Base-by-base conservation (phyloP, 2,888 invertebrate species). In the Eupithecia exiguata region DNA sequence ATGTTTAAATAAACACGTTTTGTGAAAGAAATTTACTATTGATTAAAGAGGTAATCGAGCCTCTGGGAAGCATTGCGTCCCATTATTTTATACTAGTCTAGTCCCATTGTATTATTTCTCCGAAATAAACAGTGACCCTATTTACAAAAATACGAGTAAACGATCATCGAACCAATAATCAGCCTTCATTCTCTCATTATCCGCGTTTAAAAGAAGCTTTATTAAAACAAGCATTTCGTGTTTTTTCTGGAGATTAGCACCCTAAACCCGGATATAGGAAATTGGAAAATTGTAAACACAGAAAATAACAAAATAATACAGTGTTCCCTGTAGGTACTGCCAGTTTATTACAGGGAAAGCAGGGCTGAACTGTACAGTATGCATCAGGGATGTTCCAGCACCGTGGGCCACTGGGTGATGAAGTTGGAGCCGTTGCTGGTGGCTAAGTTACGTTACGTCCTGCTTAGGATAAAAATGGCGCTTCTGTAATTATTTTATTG, bases 231-330 rank as follows among this genome's bases (percentile, higher is more conserved):
- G 80, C 78, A 72, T 80, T 83, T 79, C 79, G 77, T 78, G 78
- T 79, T 82, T 82, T 84, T 77, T 74, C 72, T 71, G 68, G 49
- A 82, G 86, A 85, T 86, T 85, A 84, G 80, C 84, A 76, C 78
- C 81, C 78, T 84, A 81, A 85, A 78, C 81, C 74, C 78, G 84
- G 82, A 83, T 83, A 82, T 81, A 82, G 79, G 81, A 83, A 85
- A 87, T 87, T 84, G 83, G 82, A 84, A 85, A 82, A 83, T 82
- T 81, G 78, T 79, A 77, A 81, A 78, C 78, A 79, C 79, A 80
- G 79, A 79, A 78, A 80, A 79, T 80, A 80, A 79, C 75, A 78
- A 78, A 79, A 78, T 80, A 80, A 79, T 78, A 78, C 77, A 75
- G 77, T 73, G 74, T 79, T 80, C 69, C 49, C 75, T 73, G 77